Percentiles rank a stretch among this genome's conserved stretches.
These are phyloP conservation scores for Atherinosoma microstoma DNA, from an alignment of 2,797 vertebrate species.

Conservation along the genomic window DNA sequence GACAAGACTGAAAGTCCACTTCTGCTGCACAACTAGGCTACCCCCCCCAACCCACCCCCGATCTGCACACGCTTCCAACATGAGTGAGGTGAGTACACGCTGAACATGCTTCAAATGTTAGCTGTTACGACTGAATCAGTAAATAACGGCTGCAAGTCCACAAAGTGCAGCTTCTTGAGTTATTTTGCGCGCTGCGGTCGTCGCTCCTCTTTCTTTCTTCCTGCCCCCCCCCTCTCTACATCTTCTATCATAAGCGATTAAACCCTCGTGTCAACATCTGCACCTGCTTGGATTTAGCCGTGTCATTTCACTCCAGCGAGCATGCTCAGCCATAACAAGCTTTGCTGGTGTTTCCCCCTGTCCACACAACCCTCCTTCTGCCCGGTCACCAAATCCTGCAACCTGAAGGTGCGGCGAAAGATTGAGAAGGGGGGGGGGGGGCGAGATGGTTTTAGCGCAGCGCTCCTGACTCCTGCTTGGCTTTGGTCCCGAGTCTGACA, in stretches of 20 bases:
- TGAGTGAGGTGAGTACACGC: constrained; percentile 80
- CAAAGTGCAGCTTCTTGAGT: constrained; percentile 17
- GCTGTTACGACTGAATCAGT: neutral
- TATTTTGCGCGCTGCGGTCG: constrained; percentile 1
- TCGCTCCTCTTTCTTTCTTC: too few species aligned
- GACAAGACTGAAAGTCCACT: constrained; percentile 53
- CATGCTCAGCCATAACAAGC: neutral
- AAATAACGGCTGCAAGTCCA: neutral
- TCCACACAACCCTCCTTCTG: too few species aligned
- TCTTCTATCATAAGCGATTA: neutral
- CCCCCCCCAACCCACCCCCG: neutral
- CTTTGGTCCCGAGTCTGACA: constrained; percentile 63
- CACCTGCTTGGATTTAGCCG: constrained; percentile 37
- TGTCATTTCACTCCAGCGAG: constrained; percentile 15
- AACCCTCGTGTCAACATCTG: neutral
- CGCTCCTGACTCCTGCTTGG: constrained; percentile 53
- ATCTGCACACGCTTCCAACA: constrained; percentile 61
- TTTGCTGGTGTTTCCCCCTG: too few species aligned
- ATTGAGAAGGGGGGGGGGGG: neutral
- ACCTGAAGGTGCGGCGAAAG: constrained; percentile 38
- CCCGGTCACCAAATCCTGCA: constrained; percentile 8
- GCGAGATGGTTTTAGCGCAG: constrained; percentile 53
- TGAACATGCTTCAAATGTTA: neutral
- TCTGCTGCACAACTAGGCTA: constrained; percentile 58
- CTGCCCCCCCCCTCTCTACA: too few species aligned